Conservation (phyloP, 2,113 vertebrate genomes). For the Crotalus tigris region DNA sequence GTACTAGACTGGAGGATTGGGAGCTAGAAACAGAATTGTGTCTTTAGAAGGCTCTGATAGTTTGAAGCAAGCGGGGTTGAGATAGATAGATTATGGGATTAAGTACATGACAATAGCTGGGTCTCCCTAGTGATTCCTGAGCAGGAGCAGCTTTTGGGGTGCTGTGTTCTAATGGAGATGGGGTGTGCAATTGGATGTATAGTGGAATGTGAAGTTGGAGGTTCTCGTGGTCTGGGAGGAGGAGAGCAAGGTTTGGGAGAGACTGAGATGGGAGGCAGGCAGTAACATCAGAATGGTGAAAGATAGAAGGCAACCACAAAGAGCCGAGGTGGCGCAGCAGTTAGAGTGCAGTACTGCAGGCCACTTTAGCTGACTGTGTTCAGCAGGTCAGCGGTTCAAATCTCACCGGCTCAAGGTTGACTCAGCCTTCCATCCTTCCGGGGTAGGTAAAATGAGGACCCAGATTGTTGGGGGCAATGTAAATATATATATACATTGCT, state of each 20-base stretch:
- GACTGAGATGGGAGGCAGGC: background rate
- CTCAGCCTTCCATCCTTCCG: too few species aligned
- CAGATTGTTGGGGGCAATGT: too few species aligned
- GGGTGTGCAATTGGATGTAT: background rate
- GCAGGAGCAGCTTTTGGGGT: background rate
- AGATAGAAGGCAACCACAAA: background rate
- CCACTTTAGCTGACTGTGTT: too few species aligned
- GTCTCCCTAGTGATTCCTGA: background rate
- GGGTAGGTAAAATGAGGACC: too few species aligned
- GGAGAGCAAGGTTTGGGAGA: background rate
- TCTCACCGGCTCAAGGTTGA: too few species aligned
- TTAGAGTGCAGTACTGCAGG: too few species aligned
- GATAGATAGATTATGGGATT: background rate
- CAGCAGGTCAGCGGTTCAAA: too few species aligned
- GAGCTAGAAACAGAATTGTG: background rate
- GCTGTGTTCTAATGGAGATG: background rate
- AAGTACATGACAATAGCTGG: background rate
- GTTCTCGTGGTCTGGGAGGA: background rate
- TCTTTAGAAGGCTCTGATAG: background rate
- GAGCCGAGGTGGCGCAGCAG: background rate
- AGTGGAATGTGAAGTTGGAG: background rate
- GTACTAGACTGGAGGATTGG: background rate
- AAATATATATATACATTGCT: too few species aligned
- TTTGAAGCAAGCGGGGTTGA: background rate
- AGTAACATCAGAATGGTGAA: background rate